Percentiles rank a stretch among this genome's conserved stretches.
phyloP scores from a whole-genome alignment of 2,113 vertebrate genomes.

The Tragelaphus scriptus region DNA sequence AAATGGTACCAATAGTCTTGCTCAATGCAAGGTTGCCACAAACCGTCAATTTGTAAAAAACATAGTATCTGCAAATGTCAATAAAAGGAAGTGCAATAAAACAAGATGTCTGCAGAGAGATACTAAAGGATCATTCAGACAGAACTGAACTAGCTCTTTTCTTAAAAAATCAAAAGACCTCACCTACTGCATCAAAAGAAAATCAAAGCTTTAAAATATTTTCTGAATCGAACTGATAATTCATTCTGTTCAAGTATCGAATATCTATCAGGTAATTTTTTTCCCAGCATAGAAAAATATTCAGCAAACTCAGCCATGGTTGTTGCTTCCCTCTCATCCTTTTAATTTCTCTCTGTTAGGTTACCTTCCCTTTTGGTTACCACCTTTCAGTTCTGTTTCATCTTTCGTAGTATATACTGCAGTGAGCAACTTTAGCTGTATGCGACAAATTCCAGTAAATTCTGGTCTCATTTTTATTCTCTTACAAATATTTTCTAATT shows the following conservation, averaged over 20 bases:
- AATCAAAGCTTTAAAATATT: slow-evolving; percentile 7
- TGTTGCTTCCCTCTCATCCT: neutral
- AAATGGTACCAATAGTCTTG: neutral
- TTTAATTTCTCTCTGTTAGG: slow-evolving; percentile 36
- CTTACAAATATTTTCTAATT: neutral
- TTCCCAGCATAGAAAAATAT: neutral
- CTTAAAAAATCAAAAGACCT: neutral
- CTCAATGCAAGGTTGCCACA: neutral
- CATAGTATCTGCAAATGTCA: neutral
- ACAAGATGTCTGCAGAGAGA: neutral
- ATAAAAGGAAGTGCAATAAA: neutral
- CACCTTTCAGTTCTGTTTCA: neutral
- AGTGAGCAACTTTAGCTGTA: neutral
- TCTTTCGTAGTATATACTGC: neutral
- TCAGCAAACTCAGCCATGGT: neutral
- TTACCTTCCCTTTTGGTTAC: neutral
- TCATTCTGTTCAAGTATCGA: neutral
- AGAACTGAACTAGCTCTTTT: neutral
- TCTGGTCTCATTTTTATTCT: neutral
- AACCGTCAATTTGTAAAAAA: neutral
- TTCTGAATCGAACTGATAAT: neutral
- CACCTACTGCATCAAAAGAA: neutral
- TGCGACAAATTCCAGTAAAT: neutral
- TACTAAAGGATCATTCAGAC: neutral
- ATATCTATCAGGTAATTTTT: neutral